These are phyloP conservation scores for Orthosia incerta DNA, from an alignment of 2,888 invertebrate genomes.

Conservation along the genomic window DNA sequence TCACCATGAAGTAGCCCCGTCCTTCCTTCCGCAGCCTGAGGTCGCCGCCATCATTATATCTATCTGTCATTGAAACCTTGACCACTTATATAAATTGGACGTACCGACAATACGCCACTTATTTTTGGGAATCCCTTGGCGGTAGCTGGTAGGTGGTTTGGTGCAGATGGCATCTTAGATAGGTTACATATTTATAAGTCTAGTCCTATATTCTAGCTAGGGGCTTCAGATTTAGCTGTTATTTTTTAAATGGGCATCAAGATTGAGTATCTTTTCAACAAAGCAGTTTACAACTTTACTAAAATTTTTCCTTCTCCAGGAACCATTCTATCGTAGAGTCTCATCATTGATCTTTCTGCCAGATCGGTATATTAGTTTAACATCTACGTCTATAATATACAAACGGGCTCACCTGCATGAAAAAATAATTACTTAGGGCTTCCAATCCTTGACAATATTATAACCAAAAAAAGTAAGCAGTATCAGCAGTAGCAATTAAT, in stretches of 20 bases:
- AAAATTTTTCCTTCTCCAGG: background rate
- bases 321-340: too few relatives aligned
- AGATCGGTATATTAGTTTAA: too few relatives aligned
- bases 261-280: too few relatives aligned
- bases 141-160: background rate
- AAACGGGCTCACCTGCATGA: background rate
- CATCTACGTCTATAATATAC: too few relatives aligned
- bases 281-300: too few relatives aligned
- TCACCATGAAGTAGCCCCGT: constrained; percentile 58
- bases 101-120: constrained; percentile 11
- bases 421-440: too few relatives aligned
- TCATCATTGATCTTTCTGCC: background rate
- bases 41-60: constrained; percentile 59
- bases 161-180: background rate
- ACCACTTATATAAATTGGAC: constrained; percentile 34
- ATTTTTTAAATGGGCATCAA: background rate
- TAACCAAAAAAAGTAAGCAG: too few relatives aligned
- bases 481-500: too few relatives aligned
- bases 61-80: constrained; percentile 56
- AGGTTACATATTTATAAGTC: too few relatives aligned
- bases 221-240: background rate
- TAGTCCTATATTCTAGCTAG: too few relatives aligned
- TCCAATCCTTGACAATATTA: too few relatives aligned
- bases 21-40: constrained; percentile 66
- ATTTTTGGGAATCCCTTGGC: constrained; percentile 14